A percentile compares a stretch with the other conserved stretches of the same genome.
Evolutionary conservation across 1,140 invertebrate species (phyloP).

Genomic region (Scaptomyza hsui): DNA sequence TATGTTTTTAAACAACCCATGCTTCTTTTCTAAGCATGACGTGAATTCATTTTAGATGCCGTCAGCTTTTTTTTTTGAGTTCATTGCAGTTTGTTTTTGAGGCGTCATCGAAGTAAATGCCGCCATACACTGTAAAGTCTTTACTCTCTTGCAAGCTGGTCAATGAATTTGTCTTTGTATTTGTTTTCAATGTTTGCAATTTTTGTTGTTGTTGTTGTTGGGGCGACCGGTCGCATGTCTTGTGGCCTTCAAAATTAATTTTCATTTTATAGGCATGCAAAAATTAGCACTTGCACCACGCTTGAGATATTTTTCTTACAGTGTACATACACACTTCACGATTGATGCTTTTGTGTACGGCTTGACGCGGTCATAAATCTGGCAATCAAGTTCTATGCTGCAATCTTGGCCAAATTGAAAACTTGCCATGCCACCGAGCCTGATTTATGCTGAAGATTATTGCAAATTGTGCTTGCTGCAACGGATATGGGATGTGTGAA

Average conservation of each 20-base stretch:
- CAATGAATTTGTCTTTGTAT: constrained; percentile 53
- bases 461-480: constrained; percentile 14
- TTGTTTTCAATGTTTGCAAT: constrained; percentile 15
- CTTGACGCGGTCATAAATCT: constrained; percentile 41
- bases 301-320: constrained; percentile 32
- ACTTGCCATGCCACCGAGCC: constrained; percentile 32
- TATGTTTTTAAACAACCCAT: constrained; percentile 8
- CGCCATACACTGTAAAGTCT: constrained; percentile 54
- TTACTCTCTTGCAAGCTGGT: constrained; percentile 41
- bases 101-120: not conserved
- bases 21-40: constrained; percentile 10
- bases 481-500: constrained; percentile 43
- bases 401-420: constrained; percentile 41
- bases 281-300: constrained; percentile 55
- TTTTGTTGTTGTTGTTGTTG: constrained; percentile 14
- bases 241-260: constrained; percentile 55
- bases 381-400: constrained; percentile 59
- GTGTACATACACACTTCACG: constrained; percentile 33
- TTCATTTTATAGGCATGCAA: constrained; percentile 59
- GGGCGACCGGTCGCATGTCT: constrained; percentile 19
- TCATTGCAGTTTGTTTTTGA: constrained; percentile 16
- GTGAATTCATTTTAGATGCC: constrained; percentile 40
- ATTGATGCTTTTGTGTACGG: constrained; percentile 9
- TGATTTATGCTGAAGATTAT: constrained; percentile 40
- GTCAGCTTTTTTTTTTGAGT: constrained; percentile 3